phyloP scores from a whole-genome alignment of 2,888 invertebrate genomes.

The Glyphotaelius pellucidus region DNA sequence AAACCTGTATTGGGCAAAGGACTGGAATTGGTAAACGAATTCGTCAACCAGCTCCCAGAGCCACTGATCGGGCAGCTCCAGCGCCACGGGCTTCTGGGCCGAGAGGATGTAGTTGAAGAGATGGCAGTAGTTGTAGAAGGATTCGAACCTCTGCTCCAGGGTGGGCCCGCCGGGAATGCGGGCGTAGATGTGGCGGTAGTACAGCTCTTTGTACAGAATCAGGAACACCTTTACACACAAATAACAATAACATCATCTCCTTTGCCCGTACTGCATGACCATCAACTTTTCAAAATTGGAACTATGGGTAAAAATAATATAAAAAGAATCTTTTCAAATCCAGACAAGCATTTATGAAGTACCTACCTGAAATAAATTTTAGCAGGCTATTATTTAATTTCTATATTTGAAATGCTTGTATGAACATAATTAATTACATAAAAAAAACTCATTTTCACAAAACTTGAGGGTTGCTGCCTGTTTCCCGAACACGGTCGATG shows the following conservation, averaged over 20 bases:
- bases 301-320: no score
- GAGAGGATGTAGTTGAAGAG: constrained; percentile 97
- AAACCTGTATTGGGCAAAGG: constrained; percentile 90
- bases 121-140: constrained; percentile 98
- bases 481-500: no score
- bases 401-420: no score
- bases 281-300: no score
- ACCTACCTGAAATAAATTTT: no score
- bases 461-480: no score
- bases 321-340: no score
- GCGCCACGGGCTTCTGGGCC: constrained; percentile 89
- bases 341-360: no score
- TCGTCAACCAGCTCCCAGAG: constrained; percentile 99
- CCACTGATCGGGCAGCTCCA: constrained; percentile 98
- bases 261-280: no score
- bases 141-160: constrained; percentile 94
- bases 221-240: constrained; percentile 85
- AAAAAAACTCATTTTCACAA: no score
- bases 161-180: constrained; percentile 93
- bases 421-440: no score
- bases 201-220: constrained; percentile 97
- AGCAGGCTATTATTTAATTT: no score
- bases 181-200: constrained; percentile 98
- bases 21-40: constrained; percentile 98
- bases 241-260: not conserved